phyloP scores from a whole-genome alignment of 2,797 vertebrate species.

The Pangasius mekongensis region DNA sequence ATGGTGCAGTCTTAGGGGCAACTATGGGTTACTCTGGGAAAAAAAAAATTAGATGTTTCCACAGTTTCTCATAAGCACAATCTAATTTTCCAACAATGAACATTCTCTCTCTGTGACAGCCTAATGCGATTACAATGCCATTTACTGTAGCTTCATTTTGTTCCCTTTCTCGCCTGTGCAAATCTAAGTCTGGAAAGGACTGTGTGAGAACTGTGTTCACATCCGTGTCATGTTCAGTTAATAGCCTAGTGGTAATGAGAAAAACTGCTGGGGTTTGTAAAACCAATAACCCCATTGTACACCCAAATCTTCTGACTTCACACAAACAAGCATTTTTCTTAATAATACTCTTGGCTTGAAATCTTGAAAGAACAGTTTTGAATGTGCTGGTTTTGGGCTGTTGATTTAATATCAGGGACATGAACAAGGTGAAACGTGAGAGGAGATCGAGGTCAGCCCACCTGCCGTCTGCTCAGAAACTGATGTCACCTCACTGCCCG shows the following conservation, averaged over 20 bases:
- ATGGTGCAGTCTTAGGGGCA: conserved; percentile 41
- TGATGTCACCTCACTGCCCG: conserved; percentile 75
- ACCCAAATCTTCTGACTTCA: background rate
- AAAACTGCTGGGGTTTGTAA: conserved; percentile 26
- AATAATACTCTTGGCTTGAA: background rate
- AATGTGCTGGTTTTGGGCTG: background rate
- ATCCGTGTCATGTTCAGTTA: conserved; percentile 45
- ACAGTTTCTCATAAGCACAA: conserved; percentile 76
- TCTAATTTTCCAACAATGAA: conserved; percentile 77
- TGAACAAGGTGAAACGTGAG: conserved; percentile 26
- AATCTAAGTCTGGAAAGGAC: conserved; percentile 76
- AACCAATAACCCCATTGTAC: conserved; percentile 42
- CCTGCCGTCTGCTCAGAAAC: conserved; percentile 67
- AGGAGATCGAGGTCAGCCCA: conserved; percentile 59
- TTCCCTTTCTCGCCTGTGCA: conserved; percentile 63
- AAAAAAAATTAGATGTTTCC: conserved; percentile 47
- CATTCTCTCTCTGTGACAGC: conserved; percentile 72
- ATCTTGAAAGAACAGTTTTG: conserved; percentile 3
- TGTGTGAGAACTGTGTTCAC: conserved; percentile 64
- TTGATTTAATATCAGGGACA: conserved; percentile 8
- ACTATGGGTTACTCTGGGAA: conserved; percentile 28
- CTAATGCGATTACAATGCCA: conserved; percentile 74
- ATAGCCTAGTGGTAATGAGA: conserved; percentile 36
- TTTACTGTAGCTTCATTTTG: conserved; percentile 66
- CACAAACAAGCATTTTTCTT: conserved; percentile 16